Evolutionary conservation across 1,140 invertebrate species (phyloP), one percentile per base, ranked within the genome.

Genomic region (Camponotus pennsylvanicus): DNA sequence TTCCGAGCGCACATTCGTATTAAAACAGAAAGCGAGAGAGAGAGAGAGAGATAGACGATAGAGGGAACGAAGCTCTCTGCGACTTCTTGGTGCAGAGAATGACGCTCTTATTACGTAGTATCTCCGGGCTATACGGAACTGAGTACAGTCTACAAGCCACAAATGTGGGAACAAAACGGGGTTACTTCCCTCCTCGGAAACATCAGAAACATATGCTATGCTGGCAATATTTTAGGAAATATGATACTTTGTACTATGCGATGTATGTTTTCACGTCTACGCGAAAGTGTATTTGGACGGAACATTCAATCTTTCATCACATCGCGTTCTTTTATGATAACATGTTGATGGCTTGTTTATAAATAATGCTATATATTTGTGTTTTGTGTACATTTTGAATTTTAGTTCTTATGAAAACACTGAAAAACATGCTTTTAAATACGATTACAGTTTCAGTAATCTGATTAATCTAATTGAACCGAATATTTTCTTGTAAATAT

Each of bases 21-120:
- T 90, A 88, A 90, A 90, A 75, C 69, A 63, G 67, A 67, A 73
- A 61, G 59, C 11, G 8, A 61, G 15, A 1, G 57, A 9, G 73
- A 76, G 32, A 13, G 15, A 40, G 11, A 6, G 42, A 5, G 21
- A 13, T 8, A 34, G 57, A 21, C 7, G 6, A 32, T 55, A 40
- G 64, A 13, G 42, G 7, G 8, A 45, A 9, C 9, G 42, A 45
- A 45, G 9, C 42, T 27, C 69, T 82, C 69, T 34, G 80, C 34
- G 61, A 77, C 61, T 83, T 27, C 75, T 69, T 79, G 76, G 71
- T 77, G 85, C 88, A 86, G 88, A 86, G 88, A 85, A 90, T 90
- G 80, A 76, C 75, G 77, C 78, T 87, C 78, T 90, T 90, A 90
- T 90, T 90, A 90, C 75, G 64, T 77, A 59, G 49, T 85, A 82